Evolutionary conservation across 2,113 vertebrate genomes (phyloP).

Genomic region (Myrmecobius fasciatus): DNA sequence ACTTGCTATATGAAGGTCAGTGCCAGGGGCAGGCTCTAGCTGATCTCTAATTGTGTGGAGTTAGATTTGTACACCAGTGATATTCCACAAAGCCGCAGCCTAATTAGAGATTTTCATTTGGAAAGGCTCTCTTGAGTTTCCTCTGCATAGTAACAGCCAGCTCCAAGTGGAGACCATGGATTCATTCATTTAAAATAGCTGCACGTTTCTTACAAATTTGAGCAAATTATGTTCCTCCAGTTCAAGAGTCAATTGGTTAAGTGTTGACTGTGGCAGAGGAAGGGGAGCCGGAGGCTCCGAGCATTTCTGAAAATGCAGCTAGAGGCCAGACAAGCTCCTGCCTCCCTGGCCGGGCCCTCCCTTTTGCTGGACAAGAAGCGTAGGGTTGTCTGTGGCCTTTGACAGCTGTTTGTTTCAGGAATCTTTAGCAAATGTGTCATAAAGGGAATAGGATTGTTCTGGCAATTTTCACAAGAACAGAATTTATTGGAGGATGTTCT

Average conservation of each 20-base stretch:
- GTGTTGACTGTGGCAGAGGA: background rate
- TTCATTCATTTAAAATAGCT: background rate
- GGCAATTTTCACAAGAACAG: constrained; percentile 9
- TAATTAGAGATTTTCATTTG: constrained; percentile 1
- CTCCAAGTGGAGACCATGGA: background rate
- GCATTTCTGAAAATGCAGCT: constrained; percentile 11
- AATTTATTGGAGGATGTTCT: constrained; percentile 4
- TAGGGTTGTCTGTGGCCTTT: background rate
- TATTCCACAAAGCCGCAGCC: background rate
- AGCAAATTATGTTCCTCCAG: background rate
- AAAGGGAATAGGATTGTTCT: constrained; percentile 29
- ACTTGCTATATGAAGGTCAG: constrained; percentile 32
- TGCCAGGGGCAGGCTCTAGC: background rate
- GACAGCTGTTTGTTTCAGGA: constrained; percentile 26
- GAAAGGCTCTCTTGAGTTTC: constrained; percentile 32
- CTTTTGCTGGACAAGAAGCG: constrained; percentile 10
- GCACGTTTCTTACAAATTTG: background rate
- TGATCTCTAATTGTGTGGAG: background rate
- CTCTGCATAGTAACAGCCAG: background rate
- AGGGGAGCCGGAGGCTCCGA: background rate
- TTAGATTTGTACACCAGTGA: constrained; percentile 18
- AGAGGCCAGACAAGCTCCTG: background rate
- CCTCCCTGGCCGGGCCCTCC: background rate
- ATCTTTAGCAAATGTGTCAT: background rate
- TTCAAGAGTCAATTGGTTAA: constrained; percentile 18